Evolutionary conservation across 1,140 invertebrate genomes (phyloP).

Genomic region (Drosophila mayri): DNA sequence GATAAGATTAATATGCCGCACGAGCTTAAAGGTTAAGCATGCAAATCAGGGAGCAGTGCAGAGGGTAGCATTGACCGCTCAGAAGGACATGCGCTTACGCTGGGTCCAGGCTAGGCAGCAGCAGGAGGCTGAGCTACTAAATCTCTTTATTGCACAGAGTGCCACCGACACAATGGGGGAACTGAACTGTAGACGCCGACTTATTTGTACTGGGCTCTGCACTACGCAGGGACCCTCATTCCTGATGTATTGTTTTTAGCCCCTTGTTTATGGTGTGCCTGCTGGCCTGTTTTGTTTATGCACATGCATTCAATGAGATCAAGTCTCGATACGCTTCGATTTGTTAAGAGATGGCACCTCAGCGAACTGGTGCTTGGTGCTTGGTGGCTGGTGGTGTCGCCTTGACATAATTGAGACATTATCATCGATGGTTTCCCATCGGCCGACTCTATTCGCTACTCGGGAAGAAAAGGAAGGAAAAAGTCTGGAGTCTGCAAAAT

Average conservation of each 20-base stretch:
- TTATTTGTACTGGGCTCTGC: conserved; percentile 69
- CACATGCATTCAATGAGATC: conserved; percentile 45
- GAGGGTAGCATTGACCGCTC: conserved; percentile 71
- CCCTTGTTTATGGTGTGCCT: conserved; percentile 62
- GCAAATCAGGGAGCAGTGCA: conserved; percentile 57
- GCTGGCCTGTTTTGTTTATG: conserved; percentile 70
- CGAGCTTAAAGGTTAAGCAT: conserved; percentile 59
- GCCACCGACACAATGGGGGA: conserved; percentile 47
- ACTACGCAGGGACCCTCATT: conserved; percentile 49
- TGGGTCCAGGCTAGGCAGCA: conserved; percentile 8
- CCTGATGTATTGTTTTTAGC: conserved; percentile 69
- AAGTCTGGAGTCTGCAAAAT: conserved; percentile 45
- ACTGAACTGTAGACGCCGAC: conserved; percentile 51
- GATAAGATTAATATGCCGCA: conserved; percentile 80
- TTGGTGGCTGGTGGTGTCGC: conserved; percentile 20
- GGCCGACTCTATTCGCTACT: conserved; percentile 52
- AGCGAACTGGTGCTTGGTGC: neutral
- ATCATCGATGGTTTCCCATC: conserved; percentile 52
- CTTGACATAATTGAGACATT: conserved; percentile 83
- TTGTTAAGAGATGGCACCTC: conserved; percentile 55
- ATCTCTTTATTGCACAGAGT: conserved; percentile 70
- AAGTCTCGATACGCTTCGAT: conserved; percentile 54
- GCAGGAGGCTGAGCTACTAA: conserved; percentile 64
- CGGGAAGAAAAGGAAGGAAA: conserved; percentile 1
- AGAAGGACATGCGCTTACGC: conserved; percentile 62